These are phyloP conservation scores for Stomorhina lunata DNA, from an alignment of 2,888 invertebrate genomes.

Conservation along the genomic window DNA sequence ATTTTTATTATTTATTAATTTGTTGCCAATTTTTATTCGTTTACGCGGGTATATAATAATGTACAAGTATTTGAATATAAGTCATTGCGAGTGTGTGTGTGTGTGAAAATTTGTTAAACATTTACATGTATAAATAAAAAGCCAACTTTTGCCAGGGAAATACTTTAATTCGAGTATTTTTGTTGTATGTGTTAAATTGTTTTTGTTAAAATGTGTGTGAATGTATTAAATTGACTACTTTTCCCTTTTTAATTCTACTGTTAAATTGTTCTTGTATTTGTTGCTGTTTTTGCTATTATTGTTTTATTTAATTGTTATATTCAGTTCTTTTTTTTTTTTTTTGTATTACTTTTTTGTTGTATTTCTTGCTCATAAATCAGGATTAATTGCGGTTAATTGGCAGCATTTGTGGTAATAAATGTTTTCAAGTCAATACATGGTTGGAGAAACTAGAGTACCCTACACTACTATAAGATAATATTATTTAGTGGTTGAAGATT, in stretches of 20 bases:
- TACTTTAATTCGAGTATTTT: too few species aligned
- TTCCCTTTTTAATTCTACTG: neutral
- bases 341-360: conserved; percentile 24
- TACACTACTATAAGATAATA: too few species aligned
- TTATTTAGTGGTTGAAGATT: too few species aligned
- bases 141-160: too few species aligned
- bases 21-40: conserved; percentile 58
- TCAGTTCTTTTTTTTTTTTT: conserved; percentile 3
- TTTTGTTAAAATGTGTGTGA: neutral
- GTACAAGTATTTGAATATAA: too few species aligned
- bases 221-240: conserved; percentile 33
- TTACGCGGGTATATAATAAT: too few species aligned
- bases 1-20: conserved; percentile 68
- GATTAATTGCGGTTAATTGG: conserved; percentile 77
- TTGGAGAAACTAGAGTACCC: neutral
- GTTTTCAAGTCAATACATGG: conserved; percentile 41
- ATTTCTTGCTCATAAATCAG: conserved; percentile 73
- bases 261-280: neutral
- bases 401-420: conserved; percentile 67
- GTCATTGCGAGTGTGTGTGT: too few species aligned
- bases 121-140: neutral
- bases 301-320: conserved; percentile 60
- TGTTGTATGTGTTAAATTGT: neutral
- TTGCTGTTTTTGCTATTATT: conserved; percentile 17
- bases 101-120: neutral